phyloP scores from a whole-genome alignment of 2,888 invertebrate genomes.

The Eristalis arbustorum region DNA sequence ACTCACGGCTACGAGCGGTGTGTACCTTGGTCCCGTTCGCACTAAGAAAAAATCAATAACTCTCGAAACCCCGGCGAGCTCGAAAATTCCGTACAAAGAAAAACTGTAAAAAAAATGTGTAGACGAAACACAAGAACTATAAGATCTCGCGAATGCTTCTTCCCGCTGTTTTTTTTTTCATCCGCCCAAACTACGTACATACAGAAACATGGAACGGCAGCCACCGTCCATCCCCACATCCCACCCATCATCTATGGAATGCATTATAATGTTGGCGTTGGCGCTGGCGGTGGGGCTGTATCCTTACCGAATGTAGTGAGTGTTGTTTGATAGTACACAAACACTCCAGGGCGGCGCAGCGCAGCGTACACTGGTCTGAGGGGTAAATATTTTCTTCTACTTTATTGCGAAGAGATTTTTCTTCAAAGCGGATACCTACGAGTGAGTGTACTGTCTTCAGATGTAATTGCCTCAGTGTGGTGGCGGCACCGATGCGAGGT shows the following conservation, averaged over 20 bases:
- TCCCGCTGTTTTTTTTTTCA: constrained; percentile 1
- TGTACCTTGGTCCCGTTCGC: neutral
- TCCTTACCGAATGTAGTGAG: constrained; percentile 49
- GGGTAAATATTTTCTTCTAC: constrained; percentile 69
- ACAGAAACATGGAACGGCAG: neutral
- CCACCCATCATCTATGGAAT: constrained; percentile 39
- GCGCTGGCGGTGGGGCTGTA: constrained; percentile 38
- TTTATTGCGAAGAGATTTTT: constrained; percentile 67
- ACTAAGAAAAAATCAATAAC: constrained; percentile 53
- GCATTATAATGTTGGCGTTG: constrained; percentile 38
- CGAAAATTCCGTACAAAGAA: constrained; percentile 21
- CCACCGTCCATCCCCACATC: neutral
- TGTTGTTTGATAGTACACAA: constrained; percentile 68
- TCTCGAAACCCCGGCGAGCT: constrained; percentile 29
- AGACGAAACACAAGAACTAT: constrained; percentile 16
- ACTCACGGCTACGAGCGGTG: neutral
- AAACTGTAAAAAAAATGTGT: constrained; percentile 2
- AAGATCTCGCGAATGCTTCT: constrained; percentile 47
- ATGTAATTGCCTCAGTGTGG: constrained; percentile 56
- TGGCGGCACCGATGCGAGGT: neutral
- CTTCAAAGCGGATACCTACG: constrained; percentile 37
- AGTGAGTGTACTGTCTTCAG: constrained; percentile 55
- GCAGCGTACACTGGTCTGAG: constrained; percentile 29
- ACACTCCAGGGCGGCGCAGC: constrained; percentile 41
- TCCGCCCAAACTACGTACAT: constrained; percentile 8